A percentile compares a stretch with the other conserved stretches of the same genome.
phyloP scores from a whole-genome alignment of 2,113 vertebrate genomes.

The Ascaphus truei region DNA sequence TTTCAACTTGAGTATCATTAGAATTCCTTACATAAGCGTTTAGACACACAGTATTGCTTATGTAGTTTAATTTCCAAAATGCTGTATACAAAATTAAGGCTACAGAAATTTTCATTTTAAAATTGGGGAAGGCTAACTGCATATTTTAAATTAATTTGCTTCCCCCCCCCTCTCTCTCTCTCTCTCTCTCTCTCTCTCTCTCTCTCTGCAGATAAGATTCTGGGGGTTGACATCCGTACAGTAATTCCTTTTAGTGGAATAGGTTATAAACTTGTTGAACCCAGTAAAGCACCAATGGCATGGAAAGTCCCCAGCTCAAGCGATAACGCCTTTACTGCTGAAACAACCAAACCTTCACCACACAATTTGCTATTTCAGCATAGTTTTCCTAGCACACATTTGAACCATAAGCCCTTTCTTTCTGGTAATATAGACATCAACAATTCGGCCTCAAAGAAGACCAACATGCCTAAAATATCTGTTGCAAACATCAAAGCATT shows the following conservation, averaged over 20 bases:
- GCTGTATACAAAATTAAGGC: too few species aligned
- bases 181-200: background rate
- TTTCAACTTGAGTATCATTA: too few species aligned
- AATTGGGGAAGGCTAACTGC: too few species aligned
- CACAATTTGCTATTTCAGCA: slow-evolving; percentile 38
- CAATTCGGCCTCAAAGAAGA: background rate
- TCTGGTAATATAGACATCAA: slow-evolving; percentile 6
- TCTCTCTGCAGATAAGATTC: slow-evolving; percentile 56
- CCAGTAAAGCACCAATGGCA: slow-evolving; percentile 21
- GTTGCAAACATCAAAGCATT: slow-evolving; percentile 62
- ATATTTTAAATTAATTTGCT: too few species aligned
- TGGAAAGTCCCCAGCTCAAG: slow-evolving; percentile 30
- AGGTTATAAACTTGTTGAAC: slow-evolving; percentile 74
- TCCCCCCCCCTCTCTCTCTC: too few species aligned
- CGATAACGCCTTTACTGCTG: background rate
- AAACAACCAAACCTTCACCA: slow-evolving; percentile 13
- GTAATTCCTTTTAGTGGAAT: slow-evolving; percentile 79
- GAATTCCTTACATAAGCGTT: too few species aligned
- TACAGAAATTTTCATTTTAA: too few species aligned
- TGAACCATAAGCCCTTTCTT: background rate
- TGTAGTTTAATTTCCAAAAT: too few species aligned
- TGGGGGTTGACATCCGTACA: slow-evolving; percentile 50
- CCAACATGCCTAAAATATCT: slow-evolving; percentile 58
- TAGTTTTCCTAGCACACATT: background rate
- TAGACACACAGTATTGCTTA: too few species aligned